Conservation (phyloP, 2,113 vertebrate species). For the Misgurnus mizolepis region DNA sequence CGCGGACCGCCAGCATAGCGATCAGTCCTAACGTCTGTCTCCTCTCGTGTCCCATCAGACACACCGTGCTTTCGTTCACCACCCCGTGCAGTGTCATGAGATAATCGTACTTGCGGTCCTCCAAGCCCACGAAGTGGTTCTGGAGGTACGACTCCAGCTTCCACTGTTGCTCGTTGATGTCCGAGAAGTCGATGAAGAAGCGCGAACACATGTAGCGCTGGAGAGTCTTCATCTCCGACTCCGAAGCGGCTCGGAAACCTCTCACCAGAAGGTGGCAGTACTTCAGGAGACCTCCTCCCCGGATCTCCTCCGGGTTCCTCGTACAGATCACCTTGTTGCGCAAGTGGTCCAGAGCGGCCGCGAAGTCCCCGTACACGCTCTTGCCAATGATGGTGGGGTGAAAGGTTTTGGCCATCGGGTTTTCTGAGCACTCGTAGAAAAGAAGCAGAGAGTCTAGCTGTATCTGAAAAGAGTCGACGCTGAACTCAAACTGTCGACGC, state of each 20-base stretch:
- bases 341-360: slow-evolving; percentile 92
- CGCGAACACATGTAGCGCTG: slow-evolving; percentile 99
- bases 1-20: slow-evolving; percentile 94
- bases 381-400: slow-evolving; percentile 97
- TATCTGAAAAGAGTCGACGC: slow-evolving; percentile 99
- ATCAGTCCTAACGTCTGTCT: slow-evolving; percentile 96
- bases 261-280: slow-evolving; percentile 98
- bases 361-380: slow-evolving; percentile 95
- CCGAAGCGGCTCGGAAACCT: slow-evolving; percentile 89
- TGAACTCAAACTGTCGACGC: slow-evolving; percentile 98
- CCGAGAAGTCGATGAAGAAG: slow-evolving; percentile 99
- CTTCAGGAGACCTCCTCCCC: slow-evolving; percentile 96
- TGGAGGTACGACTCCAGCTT: slow-evolving; percentile 99
- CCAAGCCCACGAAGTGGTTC: slow-evolving; percentile 98
- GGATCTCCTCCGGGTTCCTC: slow-evolving; percentile 95
- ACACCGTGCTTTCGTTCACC: slow-evolving; percentile 98
- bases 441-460: slow-evolving; percentile 96
- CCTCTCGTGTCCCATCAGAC: slow-evolving; percentile 98
- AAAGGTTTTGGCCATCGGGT: slow-evolving; percentile 95
- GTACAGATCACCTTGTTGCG: slow-evolving; percentile 96
- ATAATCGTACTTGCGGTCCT: slow-evolving; percentile 99
- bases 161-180: slow-evolving; percentile 95
- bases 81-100: slow-evolving; percentile 96
- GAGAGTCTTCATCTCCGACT: slow-evolving; percentile 94
- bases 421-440: slow-evolving; percentile 97